Evolutionary conservation across 1,140 invertebrate genomes (phyloP).

Genomic region (Melitaea cinxia): DNA sequence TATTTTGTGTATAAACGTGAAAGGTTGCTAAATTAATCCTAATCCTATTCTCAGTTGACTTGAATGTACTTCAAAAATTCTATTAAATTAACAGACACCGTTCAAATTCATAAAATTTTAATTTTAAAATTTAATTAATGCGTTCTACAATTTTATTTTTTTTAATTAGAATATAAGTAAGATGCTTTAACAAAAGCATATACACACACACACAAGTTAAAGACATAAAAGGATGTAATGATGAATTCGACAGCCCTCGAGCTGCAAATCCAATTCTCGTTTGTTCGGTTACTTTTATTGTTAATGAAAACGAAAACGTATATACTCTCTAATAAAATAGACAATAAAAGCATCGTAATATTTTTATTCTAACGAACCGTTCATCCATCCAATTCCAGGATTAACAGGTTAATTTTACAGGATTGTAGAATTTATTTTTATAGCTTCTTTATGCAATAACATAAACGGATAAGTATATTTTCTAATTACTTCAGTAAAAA

Average conservation of each 20-base stretch:
- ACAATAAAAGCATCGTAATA: constrained; percentile 30
- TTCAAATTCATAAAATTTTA: too few relatives aligned
- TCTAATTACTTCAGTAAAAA: not conserved
- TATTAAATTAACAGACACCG: too few relatives aligned
- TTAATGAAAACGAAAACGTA: constrained; percentile 33
- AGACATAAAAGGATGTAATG: constrained; percentile 24
- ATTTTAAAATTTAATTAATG: too few relatives aligned
- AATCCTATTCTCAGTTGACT: not conserved
- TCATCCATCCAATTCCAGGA: constrained; percentile 10
- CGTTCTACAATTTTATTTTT: too few relatives aligned
- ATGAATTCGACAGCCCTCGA: constrained; percentile 31
- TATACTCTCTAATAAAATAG: constrained; percentile 36
- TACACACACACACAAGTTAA: not conserved
- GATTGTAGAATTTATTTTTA: not conserved
- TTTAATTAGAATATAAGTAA: too few relatives aligned
- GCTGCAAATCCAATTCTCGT: constrained; percentile 29
- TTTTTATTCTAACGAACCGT: constrained; percentile 23
- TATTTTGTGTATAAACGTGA: not conserved
- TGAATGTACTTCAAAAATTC: not conserved
- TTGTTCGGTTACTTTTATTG: constrained; percentile 33
- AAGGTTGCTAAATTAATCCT: not conserved
- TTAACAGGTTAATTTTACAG: constrained; percentile 23
- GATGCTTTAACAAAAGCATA: too few relatives aligned
- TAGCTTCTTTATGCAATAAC: not conserved
- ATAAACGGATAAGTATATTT: not conserved